Evolutionary conservation across 2,797 vertebrate species (phyloP), one percentile per base, ranked within the genome.

Genomic region (Pangasius mekongensis): DNA sequence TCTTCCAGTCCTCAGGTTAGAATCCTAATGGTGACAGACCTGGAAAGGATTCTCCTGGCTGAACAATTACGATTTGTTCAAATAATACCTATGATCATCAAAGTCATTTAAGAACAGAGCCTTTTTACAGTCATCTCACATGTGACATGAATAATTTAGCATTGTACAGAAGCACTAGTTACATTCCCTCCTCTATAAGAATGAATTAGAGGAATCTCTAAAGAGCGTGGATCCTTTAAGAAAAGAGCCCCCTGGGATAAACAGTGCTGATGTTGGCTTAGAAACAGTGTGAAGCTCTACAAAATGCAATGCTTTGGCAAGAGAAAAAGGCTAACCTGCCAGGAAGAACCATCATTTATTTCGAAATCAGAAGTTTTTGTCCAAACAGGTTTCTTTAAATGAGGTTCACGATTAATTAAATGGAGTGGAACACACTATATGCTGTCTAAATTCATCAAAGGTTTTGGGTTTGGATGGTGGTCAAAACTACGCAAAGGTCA

Each of bases 1-100:
- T 99, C 93, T 99, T 99, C 95, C 98, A 99, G 96, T 99, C 98
- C 22, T 98, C 98, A 97, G 98, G 98, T 99, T 77, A 92, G 93
- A 90, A 27, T 69, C 85, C 13, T 69, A 66, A 52, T 83, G 52
- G 43, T 62, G 14, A 33, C 22, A 56, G 1, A 83, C 54, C 11
- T 56, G n/a, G 47, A 43, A 86, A 76, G 9, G 24, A 77, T 64
- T 49, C 27, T 49, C 30, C 24, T 13, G 18, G 43, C 11, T 60
- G 13, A 87, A 47, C 22, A 30, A 3, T 8, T 30, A 9, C 24
- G 43, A 62, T 39, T 36, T 3, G 18, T 66, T 87, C 27, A 49
- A 49, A 52, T 56, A 24, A 80, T 22, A 80, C 20, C 6, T 78
- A 13, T 88, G 73, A 77, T 56, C 54, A 62, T 73, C 24, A 84